Evolutionary conservation across 1,140 invertebrate genomes (phyloP), one percentile per base, ranked within the genome.

Genomic region (Chrysomallon squamiferum): DNA sequence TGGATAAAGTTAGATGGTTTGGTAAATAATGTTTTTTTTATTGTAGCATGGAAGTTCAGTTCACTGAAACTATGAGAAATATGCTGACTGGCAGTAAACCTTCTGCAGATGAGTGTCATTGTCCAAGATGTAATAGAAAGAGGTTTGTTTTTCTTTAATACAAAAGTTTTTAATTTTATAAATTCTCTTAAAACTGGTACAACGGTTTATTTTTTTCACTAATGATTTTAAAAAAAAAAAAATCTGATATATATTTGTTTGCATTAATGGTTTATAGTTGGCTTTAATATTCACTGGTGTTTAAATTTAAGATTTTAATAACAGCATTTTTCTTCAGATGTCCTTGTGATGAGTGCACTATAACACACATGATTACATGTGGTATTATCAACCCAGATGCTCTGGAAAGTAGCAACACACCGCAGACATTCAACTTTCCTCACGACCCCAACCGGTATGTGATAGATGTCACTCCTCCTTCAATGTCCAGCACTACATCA

Each of bases 271-370:
- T n/a, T n/a, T n/a, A n/a, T n/a, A n/a, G n/a, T n/a, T n/a, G n/a
- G n/a, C n/a, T n/a, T n/a, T n/a, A n/a, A n/a, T n/a, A n/a, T n/a
- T n/a, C n/a, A n/a, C n/a, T n/a, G n/a, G n/a, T n/a, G n/a, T n/a
- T n/a, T n/a, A n/a, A n/a, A n/a, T n/a, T n/a, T n/a, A n/a, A n/a
- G n/a, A n/a, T n/a, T n/a, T n/a, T n/a, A n/a, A n/a, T n/a, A n/a
- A n/a, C n/a, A n/a, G n/a, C n/a, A n/a, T n/a, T n/a, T n/a, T n/a
- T n/a, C n/a, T n/a, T 29, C 68, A 86, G 84, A 54, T 86, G 84
- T 76, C 80, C 84, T 1, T 85, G 83, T 79, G 83, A 86, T 76
- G 85, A 86, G 57, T 84, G 82, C 68, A 84, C 83, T 32, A 84
- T 83, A 43, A 83, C 79, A 22, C 83, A 85, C 57, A 79, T 85